Percentiles rank a stretch among this genome's conserved stretches.
Evolutionary conservation across 2,113 vertebrate genomes (phyloP).

Genomic region (Notothenia rossii): DNA sequence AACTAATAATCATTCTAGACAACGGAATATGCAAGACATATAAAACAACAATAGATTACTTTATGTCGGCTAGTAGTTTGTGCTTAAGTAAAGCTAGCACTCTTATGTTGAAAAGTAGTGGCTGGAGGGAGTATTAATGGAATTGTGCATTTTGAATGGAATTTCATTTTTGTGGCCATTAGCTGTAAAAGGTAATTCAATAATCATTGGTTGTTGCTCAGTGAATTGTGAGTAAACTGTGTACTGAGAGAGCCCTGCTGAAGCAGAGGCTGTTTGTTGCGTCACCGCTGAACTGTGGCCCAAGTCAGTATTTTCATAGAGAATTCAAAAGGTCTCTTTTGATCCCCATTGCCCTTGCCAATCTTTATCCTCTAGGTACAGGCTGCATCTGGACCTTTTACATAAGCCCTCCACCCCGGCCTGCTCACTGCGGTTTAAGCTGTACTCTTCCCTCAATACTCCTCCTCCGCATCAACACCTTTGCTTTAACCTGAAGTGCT

Average conservation of each 20-base stretch:
- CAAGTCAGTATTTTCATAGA: conserved; percentile 40
- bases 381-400: conserved; percentile 74
- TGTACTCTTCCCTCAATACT: conserved; percentile 25
- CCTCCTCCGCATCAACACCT: conserved; percentile 27
- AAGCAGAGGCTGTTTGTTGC: conserved; percentile 24
- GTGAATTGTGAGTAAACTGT: conserved; percentile 5
- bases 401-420: conserved; percentile 66
- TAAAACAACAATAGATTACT: not conserved
- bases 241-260: conserved; percentile 9
- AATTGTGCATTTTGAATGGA: not conserved
- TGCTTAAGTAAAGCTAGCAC: not conserved
- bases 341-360: conserved; percentile 62
- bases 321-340: conserved; percentile 61
- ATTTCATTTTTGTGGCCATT: not conserved
- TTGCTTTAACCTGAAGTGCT: conserved; percentile 43
- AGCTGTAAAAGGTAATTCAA: not conserved
- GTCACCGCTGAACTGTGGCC: conserved; percentile 15
- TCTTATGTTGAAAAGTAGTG: not conserved
- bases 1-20: not conserved
- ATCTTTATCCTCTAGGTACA: conserved; percentile 67
- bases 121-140: conserved; percentile 6
- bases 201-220: not conserved
- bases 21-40: not conserved
- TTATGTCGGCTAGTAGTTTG: not conserved
- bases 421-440: conserved; percentile 57